Percentiles rank a stretch among this genome's conserved stretches.
These are phyloP conservation scores for Agrotis segetum DNA, from an alignment of 2,888 invertebrate genomes.

Conservation along the genomic window DNA sequence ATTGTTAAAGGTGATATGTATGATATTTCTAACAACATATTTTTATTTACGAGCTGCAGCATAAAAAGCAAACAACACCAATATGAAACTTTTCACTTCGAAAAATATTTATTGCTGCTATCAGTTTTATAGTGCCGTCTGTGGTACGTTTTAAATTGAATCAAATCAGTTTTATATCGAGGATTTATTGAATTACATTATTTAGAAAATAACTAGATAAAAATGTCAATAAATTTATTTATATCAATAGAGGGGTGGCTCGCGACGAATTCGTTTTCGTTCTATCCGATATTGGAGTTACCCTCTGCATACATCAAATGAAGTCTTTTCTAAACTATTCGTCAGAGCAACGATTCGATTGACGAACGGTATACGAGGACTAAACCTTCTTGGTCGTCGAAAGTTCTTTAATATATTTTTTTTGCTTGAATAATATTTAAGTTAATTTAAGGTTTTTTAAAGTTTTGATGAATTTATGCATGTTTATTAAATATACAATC, in stretches of 20 bases:
- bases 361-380: constrained; percentile 74
- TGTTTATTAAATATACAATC: too few species aligned
- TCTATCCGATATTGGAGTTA: constrained; percentile 80
- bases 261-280: constrained; percentile 71
- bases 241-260: constrained; percentile 73
- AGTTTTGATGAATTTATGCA: too few species aligned
- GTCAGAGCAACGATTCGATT: constrained; percentile 84
- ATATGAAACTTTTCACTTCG: constrained; percentile 16
- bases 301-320: constrained; percentile 87
- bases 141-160: constrained; percentile 43
- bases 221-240: constrained; percentile 79
- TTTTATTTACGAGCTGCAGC: constrained; percentile 4
- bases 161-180: constrained; percentile 45
- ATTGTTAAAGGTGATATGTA: too few species aligned
- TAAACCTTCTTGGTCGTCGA: constrained; percentile 63
- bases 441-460: too few species aligned
- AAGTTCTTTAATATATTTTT: too few species aligned
- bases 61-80: constrained; percentile 10
- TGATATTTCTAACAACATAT: neutral
- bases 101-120: constrained; percentile 44
- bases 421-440: too few species aligned
- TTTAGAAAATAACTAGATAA: constrained; percentile 77
- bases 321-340: constrained; percentile 89
- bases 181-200: constrained; percentile 71
- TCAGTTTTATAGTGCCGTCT: constrained; percentile 37